These are phyloP conservation scores for Scyliorhinus canicula DNA, from an alignment of 2,797 vertebrate species.

Conservation along the genomic window DNA sequence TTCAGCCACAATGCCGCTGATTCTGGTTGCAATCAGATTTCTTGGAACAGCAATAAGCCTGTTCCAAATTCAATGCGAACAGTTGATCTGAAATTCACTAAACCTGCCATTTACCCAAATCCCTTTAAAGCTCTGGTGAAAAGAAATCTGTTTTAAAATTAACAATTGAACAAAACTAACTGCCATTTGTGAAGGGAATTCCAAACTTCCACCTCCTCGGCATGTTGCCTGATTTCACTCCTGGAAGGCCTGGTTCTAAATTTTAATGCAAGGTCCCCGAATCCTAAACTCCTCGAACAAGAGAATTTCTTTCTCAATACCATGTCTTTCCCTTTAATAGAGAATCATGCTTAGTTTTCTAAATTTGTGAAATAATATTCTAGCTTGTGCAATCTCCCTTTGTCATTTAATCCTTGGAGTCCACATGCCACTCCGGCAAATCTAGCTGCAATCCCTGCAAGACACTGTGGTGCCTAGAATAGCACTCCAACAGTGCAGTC, in stretches of 20 bases:
- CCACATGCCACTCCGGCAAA: too few relatives aligned
- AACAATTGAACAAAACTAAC: background rate
- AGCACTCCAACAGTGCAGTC: too few relatives aligned
- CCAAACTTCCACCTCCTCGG: too few relatives aligned
- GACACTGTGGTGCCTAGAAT: too few relatives aligned
- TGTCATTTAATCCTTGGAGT: too few relatives aligned
- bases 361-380: too few relatives aligned
- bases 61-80: too few relatives aligned
- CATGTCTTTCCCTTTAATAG: too few relatives aligned
- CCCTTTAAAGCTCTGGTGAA: background rate
- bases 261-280: background rate
- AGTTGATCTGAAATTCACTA: background rate
- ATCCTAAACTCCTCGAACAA: background rate
- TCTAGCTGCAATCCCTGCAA: too few relatives aligned
- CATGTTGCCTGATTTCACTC: background rate
- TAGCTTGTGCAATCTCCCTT: too few relatives aligned
- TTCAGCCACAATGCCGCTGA: background rate
- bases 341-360: too few relatives aligned
- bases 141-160: background rate
- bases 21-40: background rate
- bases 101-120: background rate
- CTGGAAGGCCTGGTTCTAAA: background rate
- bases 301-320: background rate
- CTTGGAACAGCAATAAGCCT: background rate
- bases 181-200: too few relatives aligned